Conservation (phyloP, 2,888 invertebrate genomes). For the Boloria selene region DNA sequence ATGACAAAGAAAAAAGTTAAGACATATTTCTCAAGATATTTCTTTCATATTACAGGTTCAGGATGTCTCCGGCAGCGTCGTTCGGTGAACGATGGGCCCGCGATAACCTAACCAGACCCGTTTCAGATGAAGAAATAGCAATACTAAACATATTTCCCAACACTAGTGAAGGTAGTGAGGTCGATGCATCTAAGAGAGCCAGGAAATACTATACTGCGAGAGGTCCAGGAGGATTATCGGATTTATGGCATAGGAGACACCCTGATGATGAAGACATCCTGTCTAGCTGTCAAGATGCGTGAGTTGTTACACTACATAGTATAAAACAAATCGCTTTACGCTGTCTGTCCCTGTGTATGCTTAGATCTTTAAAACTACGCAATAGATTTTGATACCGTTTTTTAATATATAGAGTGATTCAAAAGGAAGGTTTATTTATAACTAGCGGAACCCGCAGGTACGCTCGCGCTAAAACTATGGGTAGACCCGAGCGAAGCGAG, state of each 20-base stretch:
- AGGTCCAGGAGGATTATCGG: slow-evolving; percentile 67
- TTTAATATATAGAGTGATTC: too few relatives aligned
- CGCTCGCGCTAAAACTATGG: too few relatives aligned
- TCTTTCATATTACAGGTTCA: slow-evolving; percentile 47
- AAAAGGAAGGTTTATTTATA: too few relatives aligned
- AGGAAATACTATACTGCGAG: slow-evolving; percentile 68
- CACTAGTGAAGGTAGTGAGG: slow-evolving; percentile 66
- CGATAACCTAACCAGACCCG: slow-evolving; percentile 66
- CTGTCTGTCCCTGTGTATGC: too few relatives aligned
- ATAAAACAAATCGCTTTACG: too few relatives aligned
- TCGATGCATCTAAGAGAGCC: slow-evolving; percentile 66
- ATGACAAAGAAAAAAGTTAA: background rate
- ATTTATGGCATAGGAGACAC: slow-evolving; percentile 69
- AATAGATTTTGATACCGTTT: too few relatives aligned
- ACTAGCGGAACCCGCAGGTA: too few relatives aligned
- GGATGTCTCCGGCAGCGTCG: slow-evolving; percentile 79
- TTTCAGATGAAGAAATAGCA: slow-evolving; percentile 59
- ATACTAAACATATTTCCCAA: slow-evolving; percentile 61
- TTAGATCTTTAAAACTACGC: too few relatives aligned
- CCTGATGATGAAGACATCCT: slow-evolving; percentile 75
- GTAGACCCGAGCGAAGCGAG: too few relatives aligned
- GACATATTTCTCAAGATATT: too few relatives aligned
- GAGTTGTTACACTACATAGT: too few relatives aligned
- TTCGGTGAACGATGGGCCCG: slow-evolving; percentile 77
- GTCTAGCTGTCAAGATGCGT: slow-evolving; percentile 77